Evolutionary conservation across 2,797 vertebrate genomes (phyloP).

Genomic region (Protosalanx chinensis): DNA sequence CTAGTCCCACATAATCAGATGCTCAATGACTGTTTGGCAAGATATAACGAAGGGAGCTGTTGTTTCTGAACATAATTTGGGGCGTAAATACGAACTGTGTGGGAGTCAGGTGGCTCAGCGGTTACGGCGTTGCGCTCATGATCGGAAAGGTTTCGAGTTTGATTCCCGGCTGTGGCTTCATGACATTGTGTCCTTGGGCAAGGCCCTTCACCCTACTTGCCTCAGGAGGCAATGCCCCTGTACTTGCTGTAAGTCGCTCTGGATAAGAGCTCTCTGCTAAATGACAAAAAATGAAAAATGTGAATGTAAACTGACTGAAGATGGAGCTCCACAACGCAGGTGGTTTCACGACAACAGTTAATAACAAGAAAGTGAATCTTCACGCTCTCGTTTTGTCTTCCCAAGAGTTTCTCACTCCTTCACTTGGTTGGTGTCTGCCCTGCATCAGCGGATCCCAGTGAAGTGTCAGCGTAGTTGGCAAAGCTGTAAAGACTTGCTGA

Average conservation of each 20-base stretch:
- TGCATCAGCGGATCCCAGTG: background rate
- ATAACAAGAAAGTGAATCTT: background rate
- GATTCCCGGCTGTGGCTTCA: too few relatives aligned
- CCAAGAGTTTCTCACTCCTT: background rate
- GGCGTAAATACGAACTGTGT: background rate
- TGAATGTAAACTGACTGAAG: background rate
- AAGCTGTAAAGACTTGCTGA: slow-evolving; percentile 2
- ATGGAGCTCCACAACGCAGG: background rate
- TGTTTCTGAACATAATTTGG: slow-evolving; percentile 9
- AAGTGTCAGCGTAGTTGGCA: background rate
- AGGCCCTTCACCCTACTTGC: too few relatives aligned
- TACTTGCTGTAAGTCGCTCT: too few relatives aligned
- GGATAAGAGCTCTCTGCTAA: too few relatives aligned
- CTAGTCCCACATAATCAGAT: slow-evolving; percentile 17
- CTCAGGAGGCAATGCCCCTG: too few relatives aligned
- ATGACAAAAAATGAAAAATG: slow-evolving; percentile 1
- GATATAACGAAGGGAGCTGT: slow-evolving; percentile 4
- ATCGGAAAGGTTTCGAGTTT: too few relatives aligned
- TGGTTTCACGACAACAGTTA: background rate
- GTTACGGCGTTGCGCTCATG: too few relatives aligned
- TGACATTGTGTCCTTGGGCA: too few relatives aligned
- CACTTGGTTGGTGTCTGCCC: background rate
- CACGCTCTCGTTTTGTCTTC: background rate
- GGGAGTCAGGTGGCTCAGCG: too few relatives aligned
- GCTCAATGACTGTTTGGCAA: slow-evolving; percentile 14